Conservation (phyloP, 2,113 vertebrate genomes). For the Limanda limanda region DNA sequence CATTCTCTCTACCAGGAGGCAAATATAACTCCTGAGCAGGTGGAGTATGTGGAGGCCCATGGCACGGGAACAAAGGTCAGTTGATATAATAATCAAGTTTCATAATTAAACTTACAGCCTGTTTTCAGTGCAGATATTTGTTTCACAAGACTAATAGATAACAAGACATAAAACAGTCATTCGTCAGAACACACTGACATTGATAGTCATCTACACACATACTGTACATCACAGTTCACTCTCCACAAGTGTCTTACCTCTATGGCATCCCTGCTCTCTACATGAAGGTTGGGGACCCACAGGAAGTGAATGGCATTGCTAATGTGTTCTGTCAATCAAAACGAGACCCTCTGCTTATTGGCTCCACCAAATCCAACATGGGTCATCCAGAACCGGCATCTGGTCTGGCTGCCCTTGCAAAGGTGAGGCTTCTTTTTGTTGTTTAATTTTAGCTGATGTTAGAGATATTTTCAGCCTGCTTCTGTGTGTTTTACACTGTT, state of each 20-base stretch:
- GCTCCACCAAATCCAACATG: slow-evolving; percentile 98
- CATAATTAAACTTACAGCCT: not conserved
- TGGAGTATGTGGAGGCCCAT: slow-evolving; percentile 95
- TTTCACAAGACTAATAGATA: not conserved
- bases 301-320: slow-evolving; percentile 90
- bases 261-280: not conserved
- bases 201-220: not conserved
- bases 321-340: slow-evolving; percentile 83
- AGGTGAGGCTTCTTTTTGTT: slow-evolving; percentile 78
- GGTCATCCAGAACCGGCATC: slow-evolving; percentile 96
- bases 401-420: slow-evolving; percentile 90
- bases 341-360: slow-evolving; percentile 87
- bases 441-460: not conserved
- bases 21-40: slow-evolving; percentile 81
- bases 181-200: not conserved
- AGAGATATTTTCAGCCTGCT: too few species aligned
- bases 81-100: not conserved
- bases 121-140: not conserved
- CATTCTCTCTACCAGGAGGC: slow-evolving; percentile 84
- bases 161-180: too few species aligned
- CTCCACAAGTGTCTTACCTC: not conserved
- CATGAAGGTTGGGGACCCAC: slow-evolving; percentile 92
- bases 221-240: too few species aligned
- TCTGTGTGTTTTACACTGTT: not conserved
- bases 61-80: slow-evolving; percentile 97